Base-by-base conservation (phyloP, 2,888 invertebrate genomes). In the Steinernema carpocapsae region DNA sequence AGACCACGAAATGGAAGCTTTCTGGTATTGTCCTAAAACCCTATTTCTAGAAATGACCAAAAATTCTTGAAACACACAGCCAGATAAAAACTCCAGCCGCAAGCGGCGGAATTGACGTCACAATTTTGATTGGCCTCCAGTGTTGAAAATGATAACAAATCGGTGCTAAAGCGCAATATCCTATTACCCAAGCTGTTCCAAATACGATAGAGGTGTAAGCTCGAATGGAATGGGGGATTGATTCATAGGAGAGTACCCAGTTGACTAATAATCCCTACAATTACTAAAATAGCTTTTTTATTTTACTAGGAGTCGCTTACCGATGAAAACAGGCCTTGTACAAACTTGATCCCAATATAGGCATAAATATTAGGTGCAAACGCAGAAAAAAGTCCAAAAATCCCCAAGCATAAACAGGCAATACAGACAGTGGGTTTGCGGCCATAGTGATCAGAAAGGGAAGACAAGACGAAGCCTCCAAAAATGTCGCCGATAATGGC, bases 251-350 rank as follows among this genome's bases (percentile, higher is more conserved):
- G 7, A 83, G 74, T 7, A 85, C 84, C 84, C 84, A 85, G 37
- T 77, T 79, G 51, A 77, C 72, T 37, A 81, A 70, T 1, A 70
- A 42, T 19, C 80, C 82, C 80, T 82, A 71, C 71, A 76, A 37
- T 14, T 4, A 17, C 6, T 14, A n/a, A 14, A 74, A 71, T 77
- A 43, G 0, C 26, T 10, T 14, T 17, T 2, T 75, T 2, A 72
- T 12, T 22, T 14, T 46, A n/a, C 2, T 32, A 73, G 4, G 3
- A 10, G 24, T n/a, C 37, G 10, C 37, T 24, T 6, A 93, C 93
- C 6, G 92, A 92, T 7, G 93, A 92, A 10, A 92, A 92, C 14
- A 92, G 91, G 17, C 93, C 93, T 29, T 93, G 91, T 71, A 92
- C 86, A 76, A 92, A 88, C 78, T 93, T 90, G 51, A 92, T 90